Conservation (phyloP, 23 tunicate genomes). For the Phallusia fumigata region DNA sequence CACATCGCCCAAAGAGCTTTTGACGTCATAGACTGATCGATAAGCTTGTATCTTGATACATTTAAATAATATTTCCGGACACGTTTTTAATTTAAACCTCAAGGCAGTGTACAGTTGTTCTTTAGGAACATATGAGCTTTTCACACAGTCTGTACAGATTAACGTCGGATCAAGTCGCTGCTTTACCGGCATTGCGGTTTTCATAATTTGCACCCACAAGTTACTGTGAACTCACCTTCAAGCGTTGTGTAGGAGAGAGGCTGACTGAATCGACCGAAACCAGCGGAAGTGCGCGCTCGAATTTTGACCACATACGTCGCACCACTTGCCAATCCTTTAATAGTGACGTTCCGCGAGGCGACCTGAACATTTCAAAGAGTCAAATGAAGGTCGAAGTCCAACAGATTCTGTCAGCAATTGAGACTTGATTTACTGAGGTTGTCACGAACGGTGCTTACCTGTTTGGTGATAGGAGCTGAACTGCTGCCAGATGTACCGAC, state of each 20-base stretch:
- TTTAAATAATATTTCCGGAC: too few species aligned
- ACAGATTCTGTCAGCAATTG: not conserved
- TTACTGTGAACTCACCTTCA: not conserved
- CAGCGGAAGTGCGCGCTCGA: slow-evolving; percentile 48
- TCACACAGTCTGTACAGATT: not conserved
- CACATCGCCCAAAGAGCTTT: too few species aligned
- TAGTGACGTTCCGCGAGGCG: slow-evolving; percentile 34
- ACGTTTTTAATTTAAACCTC: too few species aligned
- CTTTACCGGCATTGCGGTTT: not conserved
- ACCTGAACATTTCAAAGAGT: slow-evolving; percentile 23
- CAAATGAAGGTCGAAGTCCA: not conserved
- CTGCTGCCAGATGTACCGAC: not conserved
- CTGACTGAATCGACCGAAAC: slow-evolving; percentile 51
- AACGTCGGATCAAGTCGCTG: not conserved
- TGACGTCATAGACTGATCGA: too few species aligned
- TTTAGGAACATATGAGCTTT: not conserved
- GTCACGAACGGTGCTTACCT: slow-evolving; percentile 10
- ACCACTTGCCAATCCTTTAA: slow-evolving; percentile 28
- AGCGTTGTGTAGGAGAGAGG: slow-evolving; percentile 25
- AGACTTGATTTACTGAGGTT: not conserved
- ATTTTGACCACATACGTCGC: slow-evolving; percentile 41
- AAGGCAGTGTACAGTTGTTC: too few species aligned
- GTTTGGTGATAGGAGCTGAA: slow-evolving; percentile 2
- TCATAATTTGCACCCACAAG: not conserved
- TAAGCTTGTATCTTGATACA: too few species aligned